Percentiles rank a stretch among this genome's conserved stretches.
Conservation (phyloP, 2,888 invertebrate species). For the Polietes domitor region DNA sequence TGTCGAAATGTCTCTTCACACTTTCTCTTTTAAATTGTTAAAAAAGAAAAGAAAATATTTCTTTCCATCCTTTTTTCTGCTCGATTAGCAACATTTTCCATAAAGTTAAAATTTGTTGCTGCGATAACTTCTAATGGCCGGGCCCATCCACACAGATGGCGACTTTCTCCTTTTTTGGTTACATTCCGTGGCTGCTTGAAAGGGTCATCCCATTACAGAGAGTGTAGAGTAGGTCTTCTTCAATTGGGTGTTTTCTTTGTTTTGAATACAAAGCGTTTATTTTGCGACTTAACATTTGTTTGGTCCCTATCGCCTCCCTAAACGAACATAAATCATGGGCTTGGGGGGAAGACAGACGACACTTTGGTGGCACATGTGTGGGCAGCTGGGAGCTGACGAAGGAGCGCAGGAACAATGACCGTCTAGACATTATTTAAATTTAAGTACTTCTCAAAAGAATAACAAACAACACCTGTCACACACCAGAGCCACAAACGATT, state of each 20-base stretch:
- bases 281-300: neutral
- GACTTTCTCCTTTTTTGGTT: no score
- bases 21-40: no score
- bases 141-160: no score
- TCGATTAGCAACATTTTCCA: no score
- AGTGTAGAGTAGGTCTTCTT: neutral
- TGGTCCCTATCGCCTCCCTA: neutral
- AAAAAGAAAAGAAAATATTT: no score
- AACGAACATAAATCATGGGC: no score
- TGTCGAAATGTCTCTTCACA: no score
- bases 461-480: neutral
- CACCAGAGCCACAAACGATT: no score
- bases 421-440: constrained; percentile 10
- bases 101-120: no score
- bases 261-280: neutral
- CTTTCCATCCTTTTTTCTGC: no score
- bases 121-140: no score
- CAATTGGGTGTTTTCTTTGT: neutral
- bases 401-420: neutral
- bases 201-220: neutral
- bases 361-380: neutral
- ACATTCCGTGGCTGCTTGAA: neutral
- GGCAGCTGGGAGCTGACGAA: neutral
- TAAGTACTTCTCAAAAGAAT: neutral
- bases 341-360: no score